Evolutionary conservation across 1,140 invertebrate genomes (phyloP).

Genomic region (Lutraria rhynchaena): DNA sequence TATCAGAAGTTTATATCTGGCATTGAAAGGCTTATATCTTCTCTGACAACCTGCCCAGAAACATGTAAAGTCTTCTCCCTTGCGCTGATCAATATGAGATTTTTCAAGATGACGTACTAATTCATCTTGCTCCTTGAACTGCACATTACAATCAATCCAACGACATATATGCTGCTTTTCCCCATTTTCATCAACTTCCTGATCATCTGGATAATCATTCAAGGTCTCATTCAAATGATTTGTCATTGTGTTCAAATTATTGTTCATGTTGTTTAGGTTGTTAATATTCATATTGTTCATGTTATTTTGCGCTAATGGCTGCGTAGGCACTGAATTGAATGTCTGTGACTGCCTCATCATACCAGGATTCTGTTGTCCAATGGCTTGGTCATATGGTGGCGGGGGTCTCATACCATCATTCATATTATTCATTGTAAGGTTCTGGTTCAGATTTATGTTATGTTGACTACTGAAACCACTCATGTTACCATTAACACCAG

Average conservation of each 20-base stretch:
- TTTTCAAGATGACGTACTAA: slow-evolving; percentile 96
- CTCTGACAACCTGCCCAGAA: slow-evolving; percentile 95
- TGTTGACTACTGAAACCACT: slow-evolving; percentile 33
- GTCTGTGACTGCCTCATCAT: slow-evolving; percentile 63
- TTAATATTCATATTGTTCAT: slow-evolving; percentile 66
- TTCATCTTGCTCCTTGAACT: slow-evolving; percentile 89
- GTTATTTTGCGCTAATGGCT: slow-evolving; percentile 63
- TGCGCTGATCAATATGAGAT: slow-evolving; percentile 92
- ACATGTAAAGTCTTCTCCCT: slow-evolving; percentile 94
- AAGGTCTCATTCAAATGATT: slow-evolving; percentile 57
- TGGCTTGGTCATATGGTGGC: slow-evolving; percentile 78
- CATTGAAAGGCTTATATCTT: slow-evolving; percentile 94
- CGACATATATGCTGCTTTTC: slow-evolving; percentile 85
- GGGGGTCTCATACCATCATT: slow-evolving; percentile 71
- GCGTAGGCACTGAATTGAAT: slow-evolving; percentile 59
- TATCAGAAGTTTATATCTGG: slow-evolving; percentile 96
- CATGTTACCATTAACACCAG: slow-evolving; percentile 32
- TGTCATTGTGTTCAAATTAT: slow-evolving; percentile 63
- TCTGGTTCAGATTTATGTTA: slow-evolving; percentile 55
- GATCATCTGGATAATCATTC: slow-evolving; percentile 60
- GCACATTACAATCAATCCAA: slow-evolving; percentile 92
- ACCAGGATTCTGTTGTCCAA: slow-evolving; percentile 61
- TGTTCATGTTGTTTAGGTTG: slow-evolving; percentile 67
- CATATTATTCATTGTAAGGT: slow-evolving; percentile 44
- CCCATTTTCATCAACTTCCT: slow-evolving; percentile 74